Base-by-base conservation (phyloP, 2,797 vertebrate species). In the Garrulus glandarius region DNA sequence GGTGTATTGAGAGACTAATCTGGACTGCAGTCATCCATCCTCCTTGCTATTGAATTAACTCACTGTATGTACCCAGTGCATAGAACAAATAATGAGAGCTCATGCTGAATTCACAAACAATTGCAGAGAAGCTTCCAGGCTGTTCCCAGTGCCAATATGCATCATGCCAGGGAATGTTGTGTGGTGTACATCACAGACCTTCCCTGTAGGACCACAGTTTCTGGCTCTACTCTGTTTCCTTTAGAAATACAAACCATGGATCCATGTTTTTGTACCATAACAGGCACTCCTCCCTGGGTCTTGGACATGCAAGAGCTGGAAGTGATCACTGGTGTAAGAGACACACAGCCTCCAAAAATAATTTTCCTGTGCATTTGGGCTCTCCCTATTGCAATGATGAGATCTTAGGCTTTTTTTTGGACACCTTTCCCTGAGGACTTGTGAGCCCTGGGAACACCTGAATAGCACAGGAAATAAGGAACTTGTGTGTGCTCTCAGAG, bases 41-140 rank as follows among this genome's bases (percentile, higher is more conserved):
- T 76, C 30, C 52, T 20, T 74, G 65, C 53, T 88, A 5, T 49
- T 89, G 91, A 91, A 84, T 86, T 92, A 78, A 60, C 76, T 84
- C 57, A 22, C 36, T 89, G 17, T 26, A 34, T 22, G 39, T 72
- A 61, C 61, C 69, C 41, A 71, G 61, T 55, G 57, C 36, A 18
- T 27, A 10, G 18, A 67, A 53, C 65, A 89, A 84, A 92, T 64
- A 92, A 85, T 71, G 49, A 86, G 16, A 27, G 55, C 61, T 95
- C 79, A 32, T 27, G 79, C 72, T 64, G 84, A 71, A 92, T 86
- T 93, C 49, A 57, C 84, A 81, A 88, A 77, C 43, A 70, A 21
- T 61, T 27, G 63, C 82, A 55, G 61, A 90, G 83, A 71, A 93
- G 87, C 64, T 82, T 85, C 82, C 93, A 92, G 82, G 82, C 90